phyloP scores from a whole-genome alignment of 1,140 invertebrate species.

The Philopotamus ludificatus region DNA sequence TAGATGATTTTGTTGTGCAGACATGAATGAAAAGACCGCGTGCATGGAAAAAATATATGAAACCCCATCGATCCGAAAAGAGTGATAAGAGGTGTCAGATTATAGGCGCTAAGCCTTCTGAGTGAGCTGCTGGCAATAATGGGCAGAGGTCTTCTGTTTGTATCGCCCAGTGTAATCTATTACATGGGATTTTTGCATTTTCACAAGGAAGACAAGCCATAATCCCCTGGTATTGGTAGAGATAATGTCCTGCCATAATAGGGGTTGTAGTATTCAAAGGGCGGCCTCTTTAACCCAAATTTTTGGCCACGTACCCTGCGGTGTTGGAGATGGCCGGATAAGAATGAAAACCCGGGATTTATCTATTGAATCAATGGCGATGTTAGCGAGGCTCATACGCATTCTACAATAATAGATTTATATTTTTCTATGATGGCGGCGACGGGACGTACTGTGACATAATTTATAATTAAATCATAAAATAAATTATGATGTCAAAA shows the following conservation, averaged over 20 bases:
- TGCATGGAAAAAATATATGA: background rate
- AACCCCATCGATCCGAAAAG: constrained; percentile 2
- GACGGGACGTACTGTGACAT: constrained; percentile 7
- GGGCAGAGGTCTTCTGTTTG: constrained; percentile 33
- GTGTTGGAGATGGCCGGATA: constrained; percentile 37
- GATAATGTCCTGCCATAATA: constrained; percentile 32
- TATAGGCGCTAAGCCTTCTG: constrained; percentile 28
- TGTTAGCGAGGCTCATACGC: constrained; percentile 22
- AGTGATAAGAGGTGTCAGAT: constrained; percentile 29
- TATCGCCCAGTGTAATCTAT: constrained; percentile 33
- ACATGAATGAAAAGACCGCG: constrained; percentile 15
- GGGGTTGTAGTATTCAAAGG: constrained; percentile 24
- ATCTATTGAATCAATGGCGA: constrained; percentile 31
- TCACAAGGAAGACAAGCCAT: constrained; percentile 23
- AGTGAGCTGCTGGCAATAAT: constrained; percentile 29
- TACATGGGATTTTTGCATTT: constrained; percentile 1
- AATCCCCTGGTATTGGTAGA: constrained; percentile 26
- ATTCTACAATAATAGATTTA: constrained; percentile 10
- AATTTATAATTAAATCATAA: background rate
- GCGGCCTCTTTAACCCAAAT: constrained; percentile 33
- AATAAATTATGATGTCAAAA: too few relatives aligned
- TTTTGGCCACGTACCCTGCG: constrained; percentile 37
- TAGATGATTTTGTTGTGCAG: too few relatives aligned
- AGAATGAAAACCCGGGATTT: constrained; percentile 36
- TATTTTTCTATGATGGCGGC: background rate